Conservation (phyloP, 2,113 vertebrate species). For the Coryphaenoides rupestris region DNA sequence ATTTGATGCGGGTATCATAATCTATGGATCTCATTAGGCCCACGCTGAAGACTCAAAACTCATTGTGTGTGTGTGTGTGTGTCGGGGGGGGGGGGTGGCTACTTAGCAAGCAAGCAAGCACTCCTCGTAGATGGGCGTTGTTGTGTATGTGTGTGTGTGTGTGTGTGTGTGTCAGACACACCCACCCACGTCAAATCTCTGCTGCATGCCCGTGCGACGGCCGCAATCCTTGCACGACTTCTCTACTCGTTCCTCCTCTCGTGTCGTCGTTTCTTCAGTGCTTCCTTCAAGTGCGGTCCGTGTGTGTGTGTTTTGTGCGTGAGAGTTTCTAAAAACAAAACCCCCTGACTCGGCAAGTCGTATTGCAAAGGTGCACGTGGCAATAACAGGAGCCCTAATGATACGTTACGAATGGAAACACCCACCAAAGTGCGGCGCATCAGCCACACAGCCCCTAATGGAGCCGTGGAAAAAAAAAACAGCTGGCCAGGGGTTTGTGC, state of each 20-base stretch:
- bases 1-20: slow-evolving; percentile 7
- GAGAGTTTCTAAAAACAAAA: slow-evolving; percentile 62
- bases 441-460: slow-evolving; percentile 54
- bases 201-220: too few relatives aligned
- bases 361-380: slow-evolving; percentile 60
- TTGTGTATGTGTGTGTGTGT: neutral
- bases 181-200: too few relatives aligned
- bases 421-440: slow-evolving; percentile 48
- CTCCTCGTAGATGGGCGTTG: slow-evolving; percentile 12
- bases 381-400: slow-evolving; percentile 55
- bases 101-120: slow-evolving; percentile 24
- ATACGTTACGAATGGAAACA: slow-evolving; percentile 71
- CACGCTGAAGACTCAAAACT: neutral
- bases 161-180: neutral
- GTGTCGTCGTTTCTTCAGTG: too few relatives aligned
- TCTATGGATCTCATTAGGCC: slow-evolving; percentile 2
- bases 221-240: too few relatives aligned
- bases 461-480: slow-evolving; percentile 72
- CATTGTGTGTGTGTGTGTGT: too few relatives aligned
- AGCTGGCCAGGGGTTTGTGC: slow-evolving; percentile 50
- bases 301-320: neutral
- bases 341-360: slow-evolving; percentile 56
- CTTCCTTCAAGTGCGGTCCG: neutral
- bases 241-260: too few relatives aligned
- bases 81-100: too few relatives aligned